phyloP scores from a whole-genome alignment of 2,797 vertebrate species.

The Amblyraja radiata region DNA sequence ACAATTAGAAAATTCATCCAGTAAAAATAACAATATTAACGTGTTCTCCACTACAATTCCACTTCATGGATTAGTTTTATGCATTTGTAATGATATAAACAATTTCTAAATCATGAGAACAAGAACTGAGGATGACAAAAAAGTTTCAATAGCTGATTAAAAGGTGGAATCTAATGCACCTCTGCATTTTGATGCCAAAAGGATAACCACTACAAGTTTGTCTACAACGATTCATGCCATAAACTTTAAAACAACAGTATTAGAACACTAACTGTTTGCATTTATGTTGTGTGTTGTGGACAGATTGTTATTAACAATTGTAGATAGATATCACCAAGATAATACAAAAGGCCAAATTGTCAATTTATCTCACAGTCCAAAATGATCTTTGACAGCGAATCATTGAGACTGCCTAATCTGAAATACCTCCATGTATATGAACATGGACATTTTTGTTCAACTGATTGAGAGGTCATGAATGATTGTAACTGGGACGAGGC shows the following conservation, averaged over 20 bases:
- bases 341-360: not conserved
- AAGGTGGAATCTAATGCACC: not conserved
- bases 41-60: not conserved
- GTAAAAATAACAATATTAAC: not conserved
- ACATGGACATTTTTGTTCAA: not conserved
- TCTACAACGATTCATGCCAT: not conserved
- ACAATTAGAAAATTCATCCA: too few relatives aligned
- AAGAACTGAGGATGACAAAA: not conserved
- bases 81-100: not conserved
- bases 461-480: not conserved
- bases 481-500: not conserved
- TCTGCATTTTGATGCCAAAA: not conserved
- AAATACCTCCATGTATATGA: not conserved
- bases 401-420: too few relatives aligned
- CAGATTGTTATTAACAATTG: not conserved
- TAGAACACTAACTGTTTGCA: not conserved
- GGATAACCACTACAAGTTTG: not conserved
- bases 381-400: not conserved
- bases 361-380: not conserved
- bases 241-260: not conserved
- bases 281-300: not conserved
- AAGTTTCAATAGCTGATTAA: not conserved
- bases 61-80: not conserved
- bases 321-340: not conserved
- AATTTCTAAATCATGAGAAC: not conserved